Base-by-base conservation (phyloP, 2,113 vertebrate species). In the Cyanoliseus patagonus region DNA sequence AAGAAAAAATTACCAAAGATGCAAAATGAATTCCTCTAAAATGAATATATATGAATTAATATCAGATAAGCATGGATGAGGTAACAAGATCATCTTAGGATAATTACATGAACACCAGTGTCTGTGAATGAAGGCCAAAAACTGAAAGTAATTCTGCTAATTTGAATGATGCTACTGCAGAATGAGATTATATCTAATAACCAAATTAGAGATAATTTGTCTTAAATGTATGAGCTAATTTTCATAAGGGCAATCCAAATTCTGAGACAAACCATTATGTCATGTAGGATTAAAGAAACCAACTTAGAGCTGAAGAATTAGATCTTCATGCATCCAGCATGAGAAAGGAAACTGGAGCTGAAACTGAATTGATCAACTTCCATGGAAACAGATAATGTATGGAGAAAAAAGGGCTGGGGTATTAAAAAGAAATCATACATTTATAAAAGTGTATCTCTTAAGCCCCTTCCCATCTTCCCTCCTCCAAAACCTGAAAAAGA, bases 381-480 rank as follows among this genome's bases (percentile, higher is more conserved):
- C 59, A 79, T 46, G 67, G 89, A 97, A 95, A 92, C 76, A 92
- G 85, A 92, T 82, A 63, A 41, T 82, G 52, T 47, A 68, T 3
- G 13, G 13, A n/a, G 15, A 51, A 39, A 83, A 83, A 39, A 92
- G 67, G 24, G 55, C 67, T n/a, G 42, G 74, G 76, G 53, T 25
- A 78, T 67, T 68, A 52, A 69, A 76, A 78, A 44, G 42, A 51
- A 59, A 15, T 19, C 14, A 52, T 49, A 44, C 27, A 74, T 78
- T 75, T 66, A 46, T 69, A 42, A 47, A 89, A 51, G 14, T 49
- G 37, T 11, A 1, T 41, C n/a, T 70, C 44, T 73, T 82, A 39
- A 86, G 76, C 10, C n/a, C 39, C 42, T 81, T 92, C 76, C 51
- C 28, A 70, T 35, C 51, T 51, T 64, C 57, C 11, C 18, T 66